Evolutionary conservation across 2,888 invertebrate genomes (phyloP).

Genomic region (Drosophila parthenogenetica): DNA sequence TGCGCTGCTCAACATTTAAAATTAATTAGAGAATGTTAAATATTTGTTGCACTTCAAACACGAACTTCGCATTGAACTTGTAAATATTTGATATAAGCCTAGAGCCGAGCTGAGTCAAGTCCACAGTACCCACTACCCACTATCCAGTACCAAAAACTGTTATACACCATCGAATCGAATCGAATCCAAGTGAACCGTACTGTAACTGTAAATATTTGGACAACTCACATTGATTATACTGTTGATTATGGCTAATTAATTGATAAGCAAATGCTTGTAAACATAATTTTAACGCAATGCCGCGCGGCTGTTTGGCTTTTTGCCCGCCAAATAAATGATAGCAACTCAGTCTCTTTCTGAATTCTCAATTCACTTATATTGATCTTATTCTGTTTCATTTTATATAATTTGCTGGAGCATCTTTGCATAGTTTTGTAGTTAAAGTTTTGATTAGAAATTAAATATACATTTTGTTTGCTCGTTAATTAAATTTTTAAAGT

Average conservation of each 20-base stretch:
- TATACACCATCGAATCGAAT: constrained; percentile 23
- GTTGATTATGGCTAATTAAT: constrained; percentile 75
- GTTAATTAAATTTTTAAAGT: not conserved
- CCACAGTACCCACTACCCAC: not conserved
- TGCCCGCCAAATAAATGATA: constrained; percentile 2
- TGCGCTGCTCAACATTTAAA: constrained; percentile 47
- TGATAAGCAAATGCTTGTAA: constrained; percentile 73
- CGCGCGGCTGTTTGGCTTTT: constrained; percentile 6
- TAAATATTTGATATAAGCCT: constrained; percentile 55
- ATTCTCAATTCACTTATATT: not conserved
- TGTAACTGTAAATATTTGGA: constrained; percentile 61
- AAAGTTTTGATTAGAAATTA: not conserved
- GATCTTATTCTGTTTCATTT: not conserved
- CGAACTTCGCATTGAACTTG: constrained; percentile 68
- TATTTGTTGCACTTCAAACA: constrained; percentile 72
- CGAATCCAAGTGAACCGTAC: constrained; percentile 38
- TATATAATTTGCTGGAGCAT: no score
- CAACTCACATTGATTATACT: constrained; percentile 55
- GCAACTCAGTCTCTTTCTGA: not conserved
- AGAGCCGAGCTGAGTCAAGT: constrained; percentile 5
- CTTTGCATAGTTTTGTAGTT: not conserved
- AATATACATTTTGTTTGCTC: not conserved
- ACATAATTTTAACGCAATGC: constrained; percentile 49
- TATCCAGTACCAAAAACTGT: not conserved
- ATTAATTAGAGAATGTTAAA: constrained; percentile 73